Evolutionary conservation across 2,113 vertebrate genomes (phyloP).

Genomic region (Calidris pygmaea): DNA sequence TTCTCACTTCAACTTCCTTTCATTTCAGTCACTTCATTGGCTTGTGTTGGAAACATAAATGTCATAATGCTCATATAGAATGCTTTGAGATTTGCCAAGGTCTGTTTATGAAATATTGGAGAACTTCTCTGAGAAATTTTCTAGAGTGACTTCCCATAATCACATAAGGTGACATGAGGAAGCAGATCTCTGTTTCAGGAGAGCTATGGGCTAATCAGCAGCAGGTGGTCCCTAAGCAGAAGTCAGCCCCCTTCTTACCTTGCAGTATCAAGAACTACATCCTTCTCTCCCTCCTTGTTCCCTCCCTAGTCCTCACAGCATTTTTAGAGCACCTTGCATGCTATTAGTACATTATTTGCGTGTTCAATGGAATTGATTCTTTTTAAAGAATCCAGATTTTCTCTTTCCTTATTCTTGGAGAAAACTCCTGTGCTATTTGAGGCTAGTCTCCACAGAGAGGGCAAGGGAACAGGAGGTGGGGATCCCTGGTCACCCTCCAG

Average conservation of each 20-base stretch:
- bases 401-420: not conserved
- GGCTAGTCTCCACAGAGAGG: not conserved
- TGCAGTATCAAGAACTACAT: not conserved
- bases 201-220: not conserved
- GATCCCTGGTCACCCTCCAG: not conserved
- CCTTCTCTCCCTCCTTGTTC: not conserved
- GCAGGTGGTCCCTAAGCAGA: not conserved
- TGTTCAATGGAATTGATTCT: not conserved
- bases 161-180: not conserved
- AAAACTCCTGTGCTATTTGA: not conserved
- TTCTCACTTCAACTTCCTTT: not conserved
- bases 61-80: not conserved
- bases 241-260: not conserved
- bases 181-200: not conserved
- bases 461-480: not conserved
- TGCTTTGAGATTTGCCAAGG: not conserved
- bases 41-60: accelerated
- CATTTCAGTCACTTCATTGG: not conserved
- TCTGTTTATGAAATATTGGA: not conserved
- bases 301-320: not conserved
- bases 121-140: not conserved
- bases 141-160: not conserved
- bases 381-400: not conserved
- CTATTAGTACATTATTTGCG: not conserved
- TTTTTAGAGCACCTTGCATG: not conserved